Conservation (phyloP, 2,113 vertebrate species). For the Alexandromys fortis region DNA sequence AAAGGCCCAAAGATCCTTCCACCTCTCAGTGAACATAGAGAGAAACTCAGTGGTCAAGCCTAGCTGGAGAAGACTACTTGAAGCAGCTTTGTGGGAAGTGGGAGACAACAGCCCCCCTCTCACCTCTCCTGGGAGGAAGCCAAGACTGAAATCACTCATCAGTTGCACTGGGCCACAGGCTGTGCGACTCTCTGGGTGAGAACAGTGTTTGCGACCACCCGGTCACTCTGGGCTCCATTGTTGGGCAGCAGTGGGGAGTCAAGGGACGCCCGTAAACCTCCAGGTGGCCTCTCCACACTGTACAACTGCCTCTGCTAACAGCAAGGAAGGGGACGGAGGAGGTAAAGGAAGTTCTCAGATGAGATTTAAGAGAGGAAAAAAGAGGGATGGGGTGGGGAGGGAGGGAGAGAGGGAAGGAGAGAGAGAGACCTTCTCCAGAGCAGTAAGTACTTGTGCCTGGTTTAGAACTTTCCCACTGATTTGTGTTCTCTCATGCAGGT, state of each 20-base stretch:
- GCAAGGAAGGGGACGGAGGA: neutral
- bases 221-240: neutral
- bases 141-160: neutral
- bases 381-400: neutral
- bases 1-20: neutral
- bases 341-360: neutral
- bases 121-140: neutral
- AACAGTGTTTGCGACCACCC: neutral
- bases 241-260: neutral
- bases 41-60: neutral
- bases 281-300: neutral
- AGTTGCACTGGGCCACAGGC: neutral
- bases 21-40: neutral
- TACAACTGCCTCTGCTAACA: neutral
- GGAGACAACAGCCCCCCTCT: neutral
- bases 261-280: neutral
- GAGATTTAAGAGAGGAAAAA: neutral
- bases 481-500: neutral
- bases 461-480: slow-evolving; percentile 21
- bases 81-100: neutral
- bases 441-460: neutral
- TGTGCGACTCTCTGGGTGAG: neutral
- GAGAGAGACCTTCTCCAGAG: neutral
- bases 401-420: neutral
- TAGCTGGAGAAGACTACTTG: neutral